Conservation (phyloP, 2,113 vertebrate genomes). For the Madoqua kirkii region DNA sequence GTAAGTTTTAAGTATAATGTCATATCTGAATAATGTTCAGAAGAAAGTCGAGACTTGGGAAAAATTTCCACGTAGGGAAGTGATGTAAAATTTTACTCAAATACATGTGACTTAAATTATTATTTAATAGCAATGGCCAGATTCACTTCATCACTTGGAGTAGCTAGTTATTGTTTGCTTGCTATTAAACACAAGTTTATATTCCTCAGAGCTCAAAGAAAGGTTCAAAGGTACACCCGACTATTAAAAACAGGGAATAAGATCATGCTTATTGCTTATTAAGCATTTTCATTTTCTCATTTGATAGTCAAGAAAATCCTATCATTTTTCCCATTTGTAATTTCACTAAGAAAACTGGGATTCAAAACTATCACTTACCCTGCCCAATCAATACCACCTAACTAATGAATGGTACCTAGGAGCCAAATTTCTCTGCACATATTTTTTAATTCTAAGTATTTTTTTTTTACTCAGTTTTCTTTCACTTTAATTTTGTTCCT, state of each 20-base stretch:
- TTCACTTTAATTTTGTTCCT: not conserved
- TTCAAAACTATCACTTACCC: not conserved
- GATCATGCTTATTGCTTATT: not conserved
- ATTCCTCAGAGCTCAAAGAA: not conserved
- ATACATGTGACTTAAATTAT: not conserved
- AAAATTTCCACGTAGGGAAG: not conserved
- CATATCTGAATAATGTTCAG: not conserved
- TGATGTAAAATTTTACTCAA: not conserved
- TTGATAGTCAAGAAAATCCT: not conserved
- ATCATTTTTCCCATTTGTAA: not conserved
- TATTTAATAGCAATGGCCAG: not conserved
- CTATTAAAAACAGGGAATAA: not conserved
- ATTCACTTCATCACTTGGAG: not conserved
- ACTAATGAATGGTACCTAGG: not conserved
- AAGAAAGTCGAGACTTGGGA: not conserved
- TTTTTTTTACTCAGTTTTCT: not conserved
- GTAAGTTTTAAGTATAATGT: not conserved
- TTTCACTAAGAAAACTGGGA: not conserved
- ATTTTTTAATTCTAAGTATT: not conserved
- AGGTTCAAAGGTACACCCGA: not conserved
- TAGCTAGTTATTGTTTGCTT: not conserved
- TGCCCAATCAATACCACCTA: not conserved
- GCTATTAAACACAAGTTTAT: not conserved
- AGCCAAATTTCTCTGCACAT: not conserved
- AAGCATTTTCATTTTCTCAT: not conserved